These are phyloP conservation scores for Thereva unica DNA, from an alignment of 2,888 invertebrate genomes.

Conservation along the genomic window DNA sequence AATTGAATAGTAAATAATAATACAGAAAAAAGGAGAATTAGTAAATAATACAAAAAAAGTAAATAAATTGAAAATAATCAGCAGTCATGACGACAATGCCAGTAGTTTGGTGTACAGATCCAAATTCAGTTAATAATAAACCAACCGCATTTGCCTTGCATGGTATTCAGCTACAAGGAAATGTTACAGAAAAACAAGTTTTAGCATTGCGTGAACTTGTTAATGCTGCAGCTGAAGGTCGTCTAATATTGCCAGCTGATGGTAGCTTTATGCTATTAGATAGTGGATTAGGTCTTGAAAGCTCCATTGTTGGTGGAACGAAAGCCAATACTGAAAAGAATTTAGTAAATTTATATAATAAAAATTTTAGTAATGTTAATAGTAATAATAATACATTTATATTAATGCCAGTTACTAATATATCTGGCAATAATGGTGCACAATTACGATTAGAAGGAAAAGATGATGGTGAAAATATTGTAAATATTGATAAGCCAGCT, in stretches of 20 bases:
- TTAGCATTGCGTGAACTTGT: conserved; percentile 56
- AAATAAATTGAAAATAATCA: conserved; percentile 38
- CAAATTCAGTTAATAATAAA: conserved; percentile 58
- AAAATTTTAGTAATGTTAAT: conserved; percentile 18
- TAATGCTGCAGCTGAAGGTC: conserved; percentile 58
- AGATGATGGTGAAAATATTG: background rate
- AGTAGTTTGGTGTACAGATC: conserved; percentile 59
- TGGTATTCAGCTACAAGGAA: conserved; percentile 58
- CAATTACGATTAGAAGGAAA: background rate
- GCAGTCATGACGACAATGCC: conserved; percentile 56
- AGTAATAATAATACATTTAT: conserved; percentile 24
- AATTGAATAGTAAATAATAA: conserved; percentile 8
- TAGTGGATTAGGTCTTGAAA: conserved; percentile 57
- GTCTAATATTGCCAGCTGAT: conserved; percentile 57
- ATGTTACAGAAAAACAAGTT: conserved; percentile 58
- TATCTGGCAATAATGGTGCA: background rate
- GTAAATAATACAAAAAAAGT: conserved; percentile 27
- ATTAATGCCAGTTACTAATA: conserved; percentile 33
- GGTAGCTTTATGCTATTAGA: conserved; percentile 57
- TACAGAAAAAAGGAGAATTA: conserved; percentile 2
- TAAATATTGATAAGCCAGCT: conserved; percentile 23
- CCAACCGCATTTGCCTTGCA: conserved; percentile 58
- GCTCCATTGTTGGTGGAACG: conserved; percentile 51
- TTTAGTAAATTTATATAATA: conserved; percentile 17
- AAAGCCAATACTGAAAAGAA: conserved; percentile 11